These are phyloP conservation scores for Cryptomyrus ogoouensis DNA, from an alignment of 2,113 vertebrate species.

Conservation along the genomic window DNA sequence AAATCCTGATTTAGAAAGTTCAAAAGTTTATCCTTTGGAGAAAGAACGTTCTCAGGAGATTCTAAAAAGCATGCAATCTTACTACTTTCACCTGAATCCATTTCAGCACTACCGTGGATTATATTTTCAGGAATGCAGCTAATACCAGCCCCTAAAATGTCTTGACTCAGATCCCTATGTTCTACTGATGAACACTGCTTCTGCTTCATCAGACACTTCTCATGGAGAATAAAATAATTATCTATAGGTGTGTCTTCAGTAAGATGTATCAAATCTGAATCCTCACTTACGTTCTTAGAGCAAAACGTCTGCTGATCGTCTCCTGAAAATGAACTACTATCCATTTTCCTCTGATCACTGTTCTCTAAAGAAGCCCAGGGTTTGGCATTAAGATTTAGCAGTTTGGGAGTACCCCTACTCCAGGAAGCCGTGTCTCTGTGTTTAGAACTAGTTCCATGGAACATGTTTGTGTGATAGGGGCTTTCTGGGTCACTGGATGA, in stretches of 20 bases:
- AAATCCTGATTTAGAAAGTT: conserved; percentile 41
- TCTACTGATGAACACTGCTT: conserved; percentile 42
- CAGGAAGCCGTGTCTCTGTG: conserved; percentile 58
- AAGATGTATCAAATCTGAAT: conserved; percentile 43
- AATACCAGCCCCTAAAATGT: conserved; percentile 47
- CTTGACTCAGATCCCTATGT: conserved; percentile 41
- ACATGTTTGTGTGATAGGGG: conserved; percentile 71
- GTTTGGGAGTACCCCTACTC: conserved; percentile 60
- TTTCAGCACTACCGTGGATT: conserved; percentile 52
- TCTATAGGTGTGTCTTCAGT: conserved; percentile 70
- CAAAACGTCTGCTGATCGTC: conserved; percentile 48
- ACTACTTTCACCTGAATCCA: conserved; percentile 45
- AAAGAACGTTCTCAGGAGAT: conserved; percentile 39
- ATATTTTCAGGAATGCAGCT: conserved; percentile 53
- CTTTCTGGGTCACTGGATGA: conserved; percentile 68
- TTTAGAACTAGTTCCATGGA: conserved; percentile 63
- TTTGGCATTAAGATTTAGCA: conserved; percentile 53
- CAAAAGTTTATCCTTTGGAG: conserved; percentile 47
- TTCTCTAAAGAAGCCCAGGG: conserved; percentile 29
- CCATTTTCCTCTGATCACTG: conserved; percentile 24
- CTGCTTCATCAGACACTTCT: conserved; percentile 75
- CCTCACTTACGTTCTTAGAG: conserved; percentile 41
- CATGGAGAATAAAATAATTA: conserved; percentile 83
- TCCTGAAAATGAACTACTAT: conserved; percentile 54
- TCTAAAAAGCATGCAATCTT: conserved; percentile 48